Conservation (phyloP, 2,888 invertebrate species). For the Autographa pulchrina region DNA sequence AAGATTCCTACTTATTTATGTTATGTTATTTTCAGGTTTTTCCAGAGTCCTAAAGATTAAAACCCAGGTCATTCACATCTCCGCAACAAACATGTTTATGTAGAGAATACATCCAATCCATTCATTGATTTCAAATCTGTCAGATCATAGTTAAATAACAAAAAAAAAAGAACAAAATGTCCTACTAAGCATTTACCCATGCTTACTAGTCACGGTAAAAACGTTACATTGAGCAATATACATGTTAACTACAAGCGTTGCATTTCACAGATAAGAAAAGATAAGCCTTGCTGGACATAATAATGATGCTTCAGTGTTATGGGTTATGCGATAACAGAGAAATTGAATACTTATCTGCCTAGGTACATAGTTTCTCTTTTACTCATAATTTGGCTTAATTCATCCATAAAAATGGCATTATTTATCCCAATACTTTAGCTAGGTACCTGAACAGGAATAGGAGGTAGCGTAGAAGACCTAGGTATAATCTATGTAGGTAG, state of each 20-base stretch:
- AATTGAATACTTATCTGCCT: conserved; percentile 2
- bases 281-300: conserved; percentile 12
- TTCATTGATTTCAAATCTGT: not conserved
- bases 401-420: no score
- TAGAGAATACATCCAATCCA: no score
- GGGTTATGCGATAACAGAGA: not conserved
- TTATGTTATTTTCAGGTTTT: no score
- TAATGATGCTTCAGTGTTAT: not conserved
- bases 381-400: not conserved
- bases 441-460: no score
- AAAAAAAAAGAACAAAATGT: not conserved
- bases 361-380: not conserved
- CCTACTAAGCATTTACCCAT: not conserved
- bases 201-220: not conserved
- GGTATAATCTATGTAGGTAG: no score
- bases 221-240: not conserved
- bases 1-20: no score
- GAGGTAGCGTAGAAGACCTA: no score
- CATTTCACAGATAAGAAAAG: conserved; percentile 22
- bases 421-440: no score
- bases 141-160: not conserved
- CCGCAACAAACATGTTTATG: no score
- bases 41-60: no score
- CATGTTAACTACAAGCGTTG: conserved; percentile 5
- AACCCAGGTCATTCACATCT: no score